Evolutionary conservation across 2,888 invertebrate genomes (phyloP).

Genomic region (Rhabditoides inermis): DNA sequence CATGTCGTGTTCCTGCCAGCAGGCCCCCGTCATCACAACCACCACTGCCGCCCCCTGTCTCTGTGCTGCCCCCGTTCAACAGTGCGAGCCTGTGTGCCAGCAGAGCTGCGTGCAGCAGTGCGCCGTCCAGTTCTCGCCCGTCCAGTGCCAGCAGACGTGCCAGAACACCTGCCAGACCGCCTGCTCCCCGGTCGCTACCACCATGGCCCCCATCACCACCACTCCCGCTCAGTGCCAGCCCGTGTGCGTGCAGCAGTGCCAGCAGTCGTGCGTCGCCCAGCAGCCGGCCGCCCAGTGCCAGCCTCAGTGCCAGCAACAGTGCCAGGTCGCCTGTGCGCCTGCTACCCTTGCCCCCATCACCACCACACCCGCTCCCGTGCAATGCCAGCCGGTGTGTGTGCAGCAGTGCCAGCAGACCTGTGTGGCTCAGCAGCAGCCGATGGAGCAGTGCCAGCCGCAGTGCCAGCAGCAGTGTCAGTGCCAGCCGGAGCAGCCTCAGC

Average conservation of each 20-base stretch:
- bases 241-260: slow-evolving; percentile 21
- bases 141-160: slow-evolving; percentile 19
- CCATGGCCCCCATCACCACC: background rate
- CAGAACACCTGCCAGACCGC: slow-evolving; percentile 19
- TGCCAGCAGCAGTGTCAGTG: slow-evolving; percentile 17
- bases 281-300: slow-evolving; percentile 16
- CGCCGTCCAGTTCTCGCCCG: slow-evolving; percentile 13
- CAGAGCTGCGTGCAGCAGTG: slow-evolving; percentile 22
- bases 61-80: background rate
- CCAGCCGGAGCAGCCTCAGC: slow-evolving; percentile 4
- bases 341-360: slow-evolving; percentile 1
- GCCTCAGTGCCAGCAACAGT: slow-evolving; percentile 18
- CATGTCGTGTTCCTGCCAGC: slow-evolving; percentile 25
- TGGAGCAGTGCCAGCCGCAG: slow-evolving; percentile 13
- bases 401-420: slow-evolving; percentile 17
- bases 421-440: slow-evolving; percentile 14
- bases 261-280: slow-evolving; percentile 14
- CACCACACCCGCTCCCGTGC: slow-evolving; percentile 2
- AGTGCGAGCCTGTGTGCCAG: slow-evolving; percentile 27
- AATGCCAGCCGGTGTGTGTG: slow-evolving; percentile 23
- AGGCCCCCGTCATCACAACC: slow-evolving; percentile 19
- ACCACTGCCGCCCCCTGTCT: slow-evolving; percentile 6
- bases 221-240: slow-evolving; percentile 11
- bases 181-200: slow-evolving; percentile 4
- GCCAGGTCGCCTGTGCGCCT: slow-evolving; percentile 13